These are phyloP conservation scores for Lithosia quadra DNA, from an alignment of 2,888 invertebrate species.

Conservation along the genomic window DNA sequence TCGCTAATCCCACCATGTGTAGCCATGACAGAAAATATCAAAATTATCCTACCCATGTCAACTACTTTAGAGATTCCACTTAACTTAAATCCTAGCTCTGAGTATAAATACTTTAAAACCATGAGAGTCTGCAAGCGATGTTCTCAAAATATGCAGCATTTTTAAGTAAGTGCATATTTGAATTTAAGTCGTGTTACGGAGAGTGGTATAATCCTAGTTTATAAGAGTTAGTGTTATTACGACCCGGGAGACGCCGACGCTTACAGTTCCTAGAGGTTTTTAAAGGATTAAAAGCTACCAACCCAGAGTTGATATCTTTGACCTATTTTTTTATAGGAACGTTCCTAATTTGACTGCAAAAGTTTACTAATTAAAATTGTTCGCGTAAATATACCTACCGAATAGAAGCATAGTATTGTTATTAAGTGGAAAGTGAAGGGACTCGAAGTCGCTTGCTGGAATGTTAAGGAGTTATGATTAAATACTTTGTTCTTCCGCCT, in stretches of 20 bases:
- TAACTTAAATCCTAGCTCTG: background rate
- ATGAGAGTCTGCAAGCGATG: constrained; percentile 34
- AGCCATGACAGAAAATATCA: background rate
- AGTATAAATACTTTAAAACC: background rate
- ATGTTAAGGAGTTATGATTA: constrained; percentile 10
- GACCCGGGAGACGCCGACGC: constrained; percentile 62
- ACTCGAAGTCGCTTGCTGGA: constrained; percentile 2
- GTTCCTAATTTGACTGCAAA: constrained; percentile 20
- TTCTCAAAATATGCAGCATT: constrained; percentile 59
- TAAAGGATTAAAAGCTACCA: constrained; percentile 66
- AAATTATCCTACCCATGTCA: background rate
- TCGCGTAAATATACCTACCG: constrained; percentile 7
- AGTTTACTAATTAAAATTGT: constrained; percentile 28
- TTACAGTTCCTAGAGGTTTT: constrained; percentile 64
- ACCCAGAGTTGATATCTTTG: constrained; percentile 51
- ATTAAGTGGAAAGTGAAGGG: background rate
- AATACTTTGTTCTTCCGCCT: constrained; percentile 8
- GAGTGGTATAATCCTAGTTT: constrained; percentile 73
- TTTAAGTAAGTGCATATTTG: constrained; percentile 70
- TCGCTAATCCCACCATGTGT: no score
- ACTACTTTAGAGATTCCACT: background rate
- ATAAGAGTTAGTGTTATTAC: constrained; percentile 76
- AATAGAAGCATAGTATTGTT: constrained; percentile 5
- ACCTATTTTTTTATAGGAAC: constrained; percentile 49
- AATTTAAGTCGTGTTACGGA: constrained; percentile 70